These are phyloP conservation scores for Sapayoa aenigma DNA, from an alignment of 2,113 vertebrate species.

Conservation along the genomic window DNA sequence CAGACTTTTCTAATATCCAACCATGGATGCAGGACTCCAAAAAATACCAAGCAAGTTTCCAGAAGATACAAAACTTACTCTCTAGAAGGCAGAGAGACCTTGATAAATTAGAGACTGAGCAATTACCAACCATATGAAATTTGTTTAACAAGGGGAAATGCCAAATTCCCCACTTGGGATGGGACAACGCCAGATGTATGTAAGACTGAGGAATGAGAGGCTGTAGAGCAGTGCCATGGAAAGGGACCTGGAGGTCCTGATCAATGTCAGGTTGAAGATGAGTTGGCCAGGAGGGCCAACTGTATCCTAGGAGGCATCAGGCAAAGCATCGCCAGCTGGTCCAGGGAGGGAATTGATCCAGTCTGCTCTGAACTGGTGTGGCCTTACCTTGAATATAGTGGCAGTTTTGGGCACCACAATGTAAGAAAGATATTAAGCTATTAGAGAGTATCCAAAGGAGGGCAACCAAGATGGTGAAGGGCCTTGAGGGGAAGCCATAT, in stretches of 20 bases:
- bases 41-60: neutral
- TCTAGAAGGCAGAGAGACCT: neutral
- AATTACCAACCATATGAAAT: rapidly evolving
- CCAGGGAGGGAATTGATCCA: neutral
- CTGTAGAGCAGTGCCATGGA: neutral
- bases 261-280: rapidly evolving
- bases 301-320: rapidly evolving
- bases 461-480: rapidly evolving
- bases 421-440: neutral
- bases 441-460: neutral
- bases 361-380: rapidly evolving
- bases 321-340: rapidly evolving
- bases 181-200: neutral
- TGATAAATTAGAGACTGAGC: neutral
- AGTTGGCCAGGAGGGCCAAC: rapidly evolving
- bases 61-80: neutral
- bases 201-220: neutral
- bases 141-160: neutral
- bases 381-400: rapidly evolving
- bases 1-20: too few relatives aligned
- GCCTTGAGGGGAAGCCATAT: rapidly evolving
- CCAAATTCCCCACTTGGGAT: neutral
- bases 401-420: neutral
- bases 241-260: neutral
- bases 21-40: neutral